Evolutionary conservation across 2,888 invertebrate species (phyloP).

Genomic region (Synanthedon formicaeformis): DNA sequence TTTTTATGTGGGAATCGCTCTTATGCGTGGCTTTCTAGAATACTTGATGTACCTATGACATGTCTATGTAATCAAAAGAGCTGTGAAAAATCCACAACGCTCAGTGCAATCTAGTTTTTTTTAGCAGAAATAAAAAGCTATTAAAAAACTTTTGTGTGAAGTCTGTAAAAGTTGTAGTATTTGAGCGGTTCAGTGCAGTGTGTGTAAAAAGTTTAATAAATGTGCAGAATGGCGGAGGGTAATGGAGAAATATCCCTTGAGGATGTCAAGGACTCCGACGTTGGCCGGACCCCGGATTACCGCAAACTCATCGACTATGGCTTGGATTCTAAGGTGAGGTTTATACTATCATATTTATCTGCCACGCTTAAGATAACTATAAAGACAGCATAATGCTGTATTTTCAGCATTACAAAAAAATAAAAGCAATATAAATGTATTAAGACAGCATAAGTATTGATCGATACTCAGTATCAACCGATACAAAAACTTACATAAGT

Average conservation of each 20-base stretch:
- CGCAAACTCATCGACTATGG: conserved; percentile 95
- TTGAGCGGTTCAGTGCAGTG: conserved; percentile 37
- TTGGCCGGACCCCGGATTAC: conserved; percentile 89
- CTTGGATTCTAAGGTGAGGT: conserved; percentile 87
- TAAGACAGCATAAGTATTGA: background rate
- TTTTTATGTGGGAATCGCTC: conserved; percentile 28
- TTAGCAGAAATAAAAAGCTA: conserved; percentile 13
- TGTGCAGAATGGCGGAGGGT: conserved; percentile 86
- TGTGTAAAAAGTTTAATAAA: conserved; percentile 45
- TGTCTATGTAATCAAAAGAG: conserved; percentile 37
- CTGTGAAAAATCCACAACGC: conserved; percentile 21
- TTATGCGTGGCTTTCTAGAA: conserved; percentile 58
- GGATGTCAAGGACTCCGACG: conserved; percentile 76
- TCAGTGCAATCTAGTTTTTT: conserved; percentile 5
- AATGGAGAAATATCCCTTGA: conserved; percentile 86
- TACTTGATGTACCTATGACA: conserved; percentile 44
- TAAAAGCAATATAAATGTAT: background rate
- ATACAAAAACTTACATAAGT: too few species aligned
- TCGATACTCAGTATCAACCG: too few species aligned
- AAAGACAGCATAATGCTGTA: background rate
- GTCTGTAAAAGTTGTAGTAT: conserved; percentile 7
- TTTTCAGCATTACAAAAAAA: too few species aligned
- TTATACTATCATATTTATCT: background rate
- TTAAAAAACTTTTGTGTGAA: conserved; percentile 14
- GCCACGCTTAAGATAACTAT: background rate